These are phyloP conservation scores for Cephalopholis sonnerati DNA, from an alignment of 2,113 vertebrate species.

Conservation along the genomic window DNA sequence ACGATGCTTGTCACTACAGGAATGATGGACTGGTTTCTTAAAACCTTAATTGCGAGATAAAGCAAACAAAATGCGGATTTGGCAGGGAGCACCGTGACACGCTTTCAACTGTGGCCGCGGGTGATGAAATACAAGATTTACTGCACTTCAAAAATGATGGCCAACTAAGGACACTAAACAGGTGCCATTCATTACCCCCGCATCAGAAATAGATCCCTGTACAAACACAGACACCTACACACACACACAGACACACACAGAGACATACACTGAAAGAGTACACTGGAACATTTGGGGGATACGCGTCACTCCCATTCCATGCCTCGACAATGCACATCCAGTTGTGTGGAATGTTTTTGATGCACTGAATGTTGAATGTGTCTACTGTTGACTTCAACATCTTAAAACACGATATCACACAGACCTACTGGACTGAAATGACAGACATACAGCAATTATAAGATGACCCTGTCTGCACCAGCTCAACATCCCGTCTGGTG, in stretches of 20 bases:
- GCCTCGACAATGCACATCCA: constrained; percentile 46
- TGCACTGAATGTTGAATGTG: constrained; percentile 52
- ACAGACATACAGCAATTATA: constrained; percentile 67
- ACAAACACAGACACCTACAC: constrained; percentile 50
- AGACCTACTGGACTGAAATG: constrained; percentile 55
- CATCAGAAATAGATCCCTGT: constrained; percentile 75
- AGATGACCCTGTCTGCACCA: constrained; percentile 71
- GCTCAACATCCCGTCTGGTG: constrained; percentile 69
- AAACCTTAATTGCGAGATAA: constrained; percentile 49
- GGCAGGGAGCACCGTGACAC: constrained; percentile 25
- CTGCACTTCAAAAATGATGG: constrained; percentile 66
- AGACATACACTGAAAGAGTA: constrained; percentile 11
- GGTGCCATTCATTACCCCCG: constrained; percentile 73
- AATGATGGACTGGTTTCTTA: constrained; percentile 32
- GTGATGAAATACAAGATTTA: constrained; percentile 77
- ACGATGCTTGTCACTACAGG: constrained; percentile 43
- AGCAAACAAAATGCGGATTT: constrained; percentile 52
- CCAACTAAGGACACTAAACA: constrained; percentile 75
- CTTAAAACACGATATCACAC: constrained; percentile 39
- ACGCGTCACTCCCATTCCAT: constrained; percentile 43
- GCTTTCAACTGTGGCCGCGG: constrained; percentile 44
- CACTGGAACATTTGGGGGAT: constrained; percentile 42
- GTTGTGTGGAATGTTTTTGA: constrained; percentile 57
- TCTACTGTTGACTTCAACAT: constrained; percentile 44
- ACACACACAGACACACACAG: constrained; percentile 3